A percentile compares a stretch with the other conserved stretches of the same genome.
These are phyloP conservation scores for Orientallactaga sibirica DNA, from an alignment of 2,797 vertebrate species.

Conservation along the genomic window DNA sequence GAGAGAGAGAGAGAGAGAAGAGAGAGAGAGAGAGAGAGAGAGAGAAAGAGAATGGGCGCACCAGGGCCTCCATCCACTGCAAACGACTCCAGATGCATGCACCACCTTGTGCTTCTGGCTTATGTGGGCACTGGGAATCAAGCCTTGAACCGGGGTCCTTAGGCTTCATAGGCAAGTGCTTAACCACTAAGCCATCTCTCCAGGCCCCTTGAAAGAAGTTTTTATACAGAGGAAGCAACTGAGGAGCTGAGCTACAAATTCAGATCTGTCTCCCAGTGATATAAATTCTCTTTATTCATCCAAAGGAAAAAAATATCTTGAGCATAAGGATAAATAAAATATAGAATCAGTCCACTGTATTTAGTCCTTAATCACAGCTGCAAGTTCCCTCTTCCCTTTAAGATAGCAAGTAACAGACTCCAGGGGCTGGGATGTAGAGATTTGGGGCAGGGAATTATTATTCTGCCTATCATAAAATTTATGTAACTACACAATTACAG, in stretches of 20 bases:
- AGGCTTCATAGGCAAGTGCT: no score
- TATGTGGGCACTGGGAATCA: no score
- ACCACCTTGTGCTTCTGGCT: no score
- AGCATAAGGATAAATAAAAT: background rate
- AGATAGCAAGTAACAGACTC: background rate
- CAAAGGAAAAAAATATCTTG: slow-evolving; percentile 23
- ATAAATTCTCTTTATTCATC: background rate
- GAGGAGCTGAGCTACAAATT: background rate
- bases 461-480: background rate
- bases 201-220: background rate
- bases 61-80: no score
- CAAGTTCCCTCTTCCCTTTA: background rate
- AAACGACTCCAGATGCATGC: no score
- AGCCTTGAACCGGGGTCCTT: no score
- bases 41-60: no score
- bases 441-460: background rate
- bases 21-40: no score
- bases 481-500: slow-evolving; percentile 32
- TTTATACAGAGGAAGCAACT: background rate
- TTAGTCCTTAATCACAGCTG: background rate
- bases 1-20: no score
- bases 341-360: background rate
- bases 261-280: background rate
- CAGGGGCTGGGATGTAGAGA: background rate
- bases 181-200: no score